These are phyloP conservation scores for Caenorhabditis japonica DNA, from an alignment of 2,888 invertebrate genomes.

Conservation along the genomic window DNA sequence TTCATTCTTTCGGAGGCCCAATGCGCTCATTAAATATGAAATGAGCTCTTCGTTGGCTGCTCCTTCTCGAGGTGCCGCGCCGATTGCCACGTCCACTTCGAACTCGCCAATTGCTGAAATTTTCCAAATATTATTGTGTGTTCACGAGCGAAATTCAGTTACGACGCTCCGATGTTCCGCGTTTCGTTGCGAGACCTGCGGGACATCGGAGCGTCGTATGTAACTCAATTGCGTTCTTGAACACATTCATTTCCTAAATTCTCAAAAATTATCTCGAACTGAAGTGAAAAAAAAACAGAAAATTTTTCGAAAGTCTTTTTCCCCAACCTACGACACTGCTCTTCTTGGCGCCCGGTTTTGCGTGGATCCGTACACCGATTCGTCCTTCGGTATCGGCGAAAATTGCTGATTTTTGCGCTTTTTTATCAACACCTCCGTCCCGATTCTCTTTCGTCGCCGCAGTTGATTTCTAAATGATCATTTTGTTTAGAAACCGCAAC, in stretches of 20 bases:
- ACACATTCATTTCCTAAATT: no score
- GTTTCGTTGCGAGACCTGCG: no score
- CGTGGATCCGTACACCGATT: conserved; percentile 82
- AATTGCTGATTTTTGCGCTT: conserved; percentile 44
- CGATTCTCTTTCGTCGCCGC: conserved; percentile 18
- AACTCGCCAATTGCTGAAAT: conserved; percentile 69
- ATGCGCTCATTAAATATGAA: conserved; percentile 83
- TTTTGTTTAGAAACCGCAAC: no score
- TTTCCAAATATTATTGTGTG: conserved; percentile 74
- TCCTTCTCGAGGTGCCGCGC: conserved; percentile 87
- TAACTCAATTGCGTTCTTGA: background rate
- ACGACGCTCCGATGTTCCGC: no score
- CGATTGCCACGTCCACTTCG: conserved; percentile 85
- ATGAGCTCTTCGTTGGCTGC: conserved; percentile 86
- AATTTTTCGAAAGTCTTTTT: background rate
- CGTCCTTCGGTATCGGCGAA: conserved; percentile 79
- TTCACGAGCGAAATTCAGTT: no score
- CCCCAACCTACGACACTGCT: conserved; percentile 82
- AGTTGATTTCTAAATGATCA: conserved; percentile 18
- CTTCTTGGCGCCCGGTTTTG: conserved; percentile 85
- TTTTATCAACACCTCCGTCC: conserved; percentile 19
- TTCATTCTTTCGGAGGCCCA: conserved; percentile 84
- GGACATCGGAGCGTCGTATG: background rate
- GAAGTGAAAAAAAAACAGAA: background rate
- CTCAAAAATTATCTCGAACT: no score